A percentile compares a stretch with the other conserved stretches of the same genome.
These are phyloP conservation scores for Boulengeromyrus knoepffleri DNA, from an alignment of 2,113 vertebrate species.

Conservation along the genomic window DNA sequence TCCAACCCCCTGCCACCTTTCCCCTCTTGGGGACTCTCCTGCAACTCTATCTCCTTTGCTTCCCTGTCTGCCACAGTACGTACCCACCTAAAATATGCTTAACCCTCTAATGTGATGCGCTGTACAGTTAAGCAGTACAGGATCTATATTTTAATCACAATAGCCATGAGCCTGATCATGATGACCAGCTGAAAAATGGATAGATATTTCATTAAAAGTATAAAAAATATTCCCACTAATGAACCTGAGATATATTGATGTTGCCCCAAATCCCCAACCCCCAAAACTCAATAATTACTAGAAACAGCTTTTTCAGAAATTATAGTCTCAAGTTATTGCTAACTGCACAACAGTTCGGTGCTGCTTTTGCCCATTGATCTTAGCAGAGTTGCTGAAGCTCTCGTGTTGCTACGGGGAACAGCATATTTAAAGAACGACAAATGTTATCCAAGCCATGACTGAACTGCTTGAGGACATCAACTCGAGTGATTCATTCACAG, in stretches of 20 bases:
- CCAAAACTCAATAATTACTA: not conserved
- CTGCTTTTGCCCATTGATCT: not conserved
- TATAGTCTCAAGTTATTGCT: not conserved
- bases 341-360: not conserved
- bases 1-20: not conserved
- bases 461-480: not conserved
- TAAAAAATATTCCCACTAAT: not conserved
- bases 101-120: not conserved
- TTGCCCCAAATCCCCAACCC: not conserved
- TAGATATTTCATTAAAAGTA: not conserved
- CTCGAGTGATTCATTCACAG: not conserved
- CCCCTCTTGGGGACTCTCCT: not conserved
- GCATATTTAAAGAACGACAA: not conserved
- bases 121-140: not conserved
- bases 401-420: not conserved
- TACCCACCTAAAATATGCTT: not conserved
- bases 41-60: not conserved
- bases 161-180: not conserved
- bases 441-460: not conserved
- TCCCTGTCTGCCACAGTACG: not conserved
- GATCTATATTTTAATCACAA: not conserved
- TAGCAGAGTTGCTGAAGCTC: not conserved
- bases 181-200: not conserved
- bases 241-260: not conserved
- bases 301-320: not conserved